Percentiles rank a stretch among this genome's conserved stretches.
Conservation (phyloP, 1,140 invertebrate species). For the Drosophila pectinifera region DNA sequence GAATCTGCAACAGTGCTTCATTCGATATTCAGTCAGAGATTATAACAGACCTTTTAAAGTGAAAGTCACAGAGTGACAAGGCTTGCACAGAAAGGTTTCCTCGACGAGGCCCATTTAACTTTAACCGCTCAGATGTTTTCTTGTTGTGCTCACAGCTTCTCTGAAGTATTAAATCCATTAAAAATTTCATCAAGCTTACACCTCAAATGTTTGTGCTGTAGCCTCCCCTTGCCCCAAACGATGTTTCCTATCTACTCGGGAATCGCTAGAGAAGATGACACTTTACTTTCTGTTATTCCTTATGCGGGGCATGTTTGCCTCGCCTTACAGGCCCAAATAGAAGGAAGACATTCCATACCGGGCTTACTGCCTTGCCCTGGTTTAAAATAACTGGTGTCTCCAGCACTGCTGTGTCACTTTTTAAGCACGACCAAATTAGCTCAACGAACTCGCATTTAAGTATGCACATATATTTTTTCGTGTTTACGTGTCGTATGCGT, state of each 20-base stretch:
- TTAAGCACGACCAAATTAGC: conserved; percentile 68
- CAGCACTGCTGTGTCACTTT: conserved; percentile 34
- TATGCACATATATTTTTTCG: conserved; percentile 20
- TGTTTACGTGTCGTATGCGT: conserved; percentile 65
- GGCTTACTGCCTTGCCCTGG: conserved; percentile 30
- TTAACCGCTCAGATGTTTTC: neutral
- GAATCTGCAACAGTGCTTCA: neutral
- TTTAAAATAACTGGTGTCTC: conserved; percentile 48
- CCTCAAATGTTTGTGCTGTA: conserved; percentile 3
- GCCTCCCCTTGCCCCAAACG: conserved; percentile 14
- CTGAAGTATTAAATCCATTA: conserved; percentile 23
- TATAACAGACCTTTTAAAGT: neutral
- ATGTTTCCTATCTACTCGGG: conserved; percentile 30
- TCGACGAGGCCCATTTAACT: neutral
- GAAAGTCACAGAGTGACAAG: neutral
- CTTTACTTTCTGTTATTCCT: conserved; percentile 53
- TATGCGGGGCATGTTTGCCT: conserved; percentile 48
- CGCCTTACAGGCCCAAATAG: neutral
- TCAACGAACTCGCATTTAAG: conserved; percentile 48
- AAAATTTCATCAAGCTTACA: conserved; percentile 19
- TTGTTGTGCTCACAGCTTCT: neutral
- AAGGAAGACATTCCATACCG: conserved; percentile 3
- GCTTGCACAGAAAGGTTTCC: no score
- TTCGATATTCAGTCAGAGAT: neutral
- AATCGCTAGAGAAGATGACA: conserved; percentile 39